Conservation (phyloP, 2,113 vertebrate genomes). For the Promerops cafer region DNA sequence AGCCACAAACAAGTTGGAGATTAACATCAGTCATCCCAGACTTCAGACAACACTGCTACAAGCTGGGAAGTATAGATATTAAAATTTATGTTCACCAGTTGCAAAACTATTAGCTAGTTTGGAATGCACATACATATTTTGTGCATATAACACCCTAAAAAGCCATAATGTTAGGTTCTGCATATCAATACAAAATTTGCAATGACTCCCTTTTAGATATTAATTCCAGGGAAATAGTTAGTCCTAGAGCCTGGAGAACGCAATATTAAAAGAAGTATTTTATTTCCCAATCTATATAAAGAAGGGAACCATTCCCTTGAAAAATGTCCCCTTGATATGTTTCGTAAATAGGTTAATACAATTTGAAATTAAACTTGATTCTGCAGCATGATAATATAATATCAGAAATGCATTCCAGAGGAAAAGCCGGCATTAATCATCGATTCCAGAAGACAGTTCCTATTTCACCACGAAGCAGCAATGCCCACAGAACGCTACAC, state of each 20-base stretch:
- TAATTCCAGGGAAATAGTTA: slow-evolving; percentile 55
- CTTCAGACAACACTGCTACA: slow-evolving; percentile 63
- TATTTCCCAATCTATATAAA: slow-evolving; percentile 52
- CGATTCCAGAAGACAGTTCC: background rate
- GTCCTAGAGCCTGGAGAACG: background rate
- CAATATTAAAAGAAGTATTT: slow-evolving; percentile 57
- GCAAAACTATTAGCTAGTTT: slow-evolving; percentile 55
- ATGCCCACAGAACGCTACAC: background rate
- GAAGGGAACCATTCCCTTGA: slow-evolving; percentile 48
- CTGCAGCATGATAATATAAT: slow-evolving; percentile 18
- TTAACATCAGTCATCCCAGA: slow-evolving; percentile 65
- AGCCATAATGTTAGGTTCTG: background rate
- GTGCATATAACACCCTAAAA: slow-evolving; percentile 37
- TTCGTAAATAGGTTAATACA: slow-evolving; percentile 58
- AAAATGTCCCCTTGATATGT: slow-evolving; percentile 43
- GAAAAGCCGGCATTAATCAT: slow-evolving; percentile 22
- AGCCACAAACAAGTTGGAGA: slow-evolving; percentile 63
- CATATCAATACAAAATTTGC: slow-evolving; percentile 38
- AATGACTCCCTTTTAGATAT: slow-evolving; percentile 35
- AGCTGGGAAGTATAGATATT: slow-evolving; percentile 67
- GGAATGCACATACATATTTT: slow-evolving; percentile 48
- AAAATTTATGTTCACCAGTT: slow-evolving; percentile 61
- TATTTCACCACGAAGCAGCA: background rate
- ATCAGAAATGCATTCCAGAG: slow-evolving; percentile 27
- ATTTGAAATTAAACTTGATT: slow-evolving; percentile 61